These are phyloP conservation scores for Dasypogon diadema DNA, from an alignment of 2,888 invertebrate species.

Conservation along the genomic window DNA sequence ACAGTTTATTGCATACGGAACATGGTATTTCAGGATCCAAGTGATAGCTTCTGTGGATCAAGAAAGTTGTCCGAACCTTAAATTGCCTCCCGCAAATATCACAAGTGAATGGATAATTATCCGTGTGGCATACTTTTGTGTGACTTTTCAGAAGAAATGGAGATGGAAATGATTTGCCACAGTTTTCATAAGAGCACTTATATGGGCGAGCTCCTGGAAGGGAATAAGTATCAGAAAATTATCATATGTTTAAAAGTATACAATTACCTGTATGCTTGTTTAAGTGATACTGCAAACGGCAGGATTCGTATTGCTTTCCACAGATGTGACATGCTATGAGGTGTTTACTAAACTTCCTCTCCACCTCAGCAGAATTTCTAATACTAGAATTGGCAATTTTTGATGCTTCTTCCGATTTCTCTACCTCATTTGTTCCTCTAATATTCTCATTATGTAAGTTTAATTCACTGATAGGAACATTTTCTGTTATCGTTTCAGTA, in stretches of 20 bases:
- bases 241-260: neutral
- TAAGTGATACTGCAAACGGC: conserved; percentile 21
- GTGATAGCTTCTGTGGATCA: conserved; percentile 46
- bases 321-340: conserved; percentile 25
- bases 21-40: conserved; percentile 49
- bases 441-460: neutral
- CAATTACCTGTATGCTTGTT: conserved; percentile 42
- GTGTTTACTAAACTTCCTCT: neutral
- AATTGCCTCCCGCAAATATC: conserved; percentile 29
- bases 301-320: conserved; percentile 17
- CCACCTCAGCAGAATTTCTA: neutral
- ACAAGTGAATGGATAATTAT: conserved; percentile 13
- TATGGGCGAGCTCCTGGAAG: conserved; percentile 26
- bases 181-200: conserved; percentile 3
- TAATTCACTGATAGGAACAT: neutral
- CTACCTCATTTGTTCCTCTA: no score
- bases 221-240: neutral
- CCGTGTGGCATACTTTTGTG: conserved; percentile 32
- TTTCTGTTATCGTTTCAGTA: neutral
- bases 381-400: neutral
- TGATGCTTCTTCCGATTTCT: neutral
- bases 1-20: conserved; percentile 37
- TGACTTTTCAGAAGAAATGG: conserved; percentile 4
- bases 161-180: conserved; percentile 17
- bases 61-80: conserved; percentile 30